Percentiles rank a stretch among this genome's conserved stretches.
phyloP scores from a whole-genome alignment of 2,888 invertebrate genomes.

The Pilophorus perplexus region DNA sequence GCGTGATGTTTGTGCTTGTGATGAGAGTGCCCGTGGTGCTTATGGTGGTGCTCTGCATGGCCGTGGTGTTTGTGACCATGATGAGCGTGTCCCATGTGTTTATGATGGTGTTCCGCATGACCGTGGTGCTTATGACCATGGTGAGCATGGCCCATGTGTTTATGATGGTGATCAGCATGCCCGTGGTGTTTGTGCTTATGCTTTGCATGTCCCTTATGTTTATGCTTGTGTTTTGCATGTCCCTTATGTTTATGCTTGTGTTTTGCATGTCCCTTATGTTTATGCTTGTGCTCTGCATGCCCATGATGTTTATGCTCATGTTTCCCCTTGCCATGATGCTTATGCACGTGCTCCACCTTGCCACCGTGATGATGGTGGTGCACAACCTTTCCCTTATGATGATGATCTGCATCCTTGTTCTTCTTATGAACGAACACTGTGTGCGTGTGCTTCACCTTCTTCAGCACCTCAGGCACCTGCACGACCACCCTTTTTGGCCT shows the following conservation, averaged over 20 bases:
- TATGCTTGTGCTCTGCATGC: conserved; percentile 43
- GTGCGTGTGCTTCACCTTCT: conserved; percentile 44
- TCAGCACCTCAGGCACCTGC: conserved; percentile 42
- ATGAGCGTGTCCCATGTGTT: conserved; percentile 44
- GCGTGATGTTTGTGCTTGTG: conserved; percentile 46
- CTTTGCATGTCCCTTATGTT: conserved; percentile 47
- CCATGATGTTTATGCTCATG: conserved; percentile 44
- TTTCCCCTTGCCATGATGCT: conserved; percentile 43
- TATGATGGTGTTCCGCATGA: conserved; percentile 41
- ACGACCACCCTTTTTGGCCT: conserved; percentile 42
- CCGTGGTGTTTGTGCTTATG: conserved; percentile 46
- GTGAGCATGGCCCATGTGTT: conserved; percentile 44
- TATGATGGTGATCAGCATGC: conserved; percentile 40
- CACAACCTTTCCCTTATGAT: conserved; percentile 44
- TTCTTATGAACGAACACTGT: conserved; percentile 46
- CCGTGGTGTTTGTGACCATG: conserved; percentile 47
- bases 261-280: conserved; percentile 44
- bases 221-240: conserved; percentile 46
- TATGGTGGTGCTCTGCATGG: conserved; percentile 47
- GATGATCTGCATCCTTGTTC: conserved; percentile 44
- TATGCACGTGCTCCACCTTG: conserved; percentile 46
- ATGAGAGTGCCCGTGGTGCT: conserved; percentile 44
- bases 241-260: conserved; percentile 47
- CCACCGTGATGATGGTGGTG: conserved; percentile 47
- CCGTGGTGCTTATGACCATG: conserved; percentile 45